Base-by-base conservation (phyloP, 2,888 invertebrate genomes). In the Encarsia formosa region DNA sequence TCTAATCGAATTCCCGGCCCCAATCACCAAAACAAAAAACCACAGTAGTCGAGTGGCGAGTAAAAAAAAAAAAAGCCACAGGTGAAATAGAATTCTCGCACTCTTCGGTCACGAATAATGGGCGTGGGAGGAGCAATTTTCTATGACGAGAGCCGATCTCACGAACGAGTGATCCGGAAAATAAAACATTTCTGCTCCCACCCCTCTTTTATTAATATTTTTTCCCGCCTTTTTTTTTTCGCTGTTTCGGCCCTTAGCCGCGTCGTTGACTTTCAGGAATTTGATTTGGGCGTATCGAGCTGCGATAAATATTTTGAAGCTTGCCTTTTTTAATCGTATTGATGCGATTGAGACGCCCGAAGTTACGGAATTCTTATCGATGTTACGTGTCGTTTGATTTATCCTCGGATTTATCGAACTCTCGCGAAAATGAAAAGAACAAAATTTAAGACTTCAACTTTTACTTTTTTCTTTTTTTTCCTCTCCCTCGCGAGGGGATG, bases 151-250 rank as follows among this genome's bases (percentile, higher is more conserved):
- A 29, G 42, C 15, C 52, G 49, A 49, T 49, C 49, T 53, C 49
- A 49, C 53, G 53, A 49, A 45, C 49, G 44, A 53, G 44, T 49
- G 53, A 45, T 49, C 45, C 49, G 53, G 53, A 53, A 53, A 53
- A 53, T 49, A 53, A 48, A 52, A 52, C 45, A 40, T 48, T 53
- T 48, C 39, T 20, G 15, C 23, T 20, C 9, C n/a, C 20, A 8
- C 15, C 20, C 15, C 38, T 32, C 29, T 49, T 51, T 50, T 49
- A 45, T 51, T 51, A 45, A 45, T 45, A 34, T 51, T 51, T 52
- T 46, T 41, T 40, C 35, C 40, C 34, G n/a, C 20, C 13, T 8
- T 26, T 4, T 15, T 4, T 32, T 32, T 13, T 32, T 23, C n/a
- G 19, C 9, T 13, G 18, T 5, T 20, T 16, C 40, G 6, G 3